Evolutionary conservation across 2,888 invertebrate genomes (phyloP), one percentile per base, ranked within the genome.

Genomic region (Crossocerus cetratus): DNA sequence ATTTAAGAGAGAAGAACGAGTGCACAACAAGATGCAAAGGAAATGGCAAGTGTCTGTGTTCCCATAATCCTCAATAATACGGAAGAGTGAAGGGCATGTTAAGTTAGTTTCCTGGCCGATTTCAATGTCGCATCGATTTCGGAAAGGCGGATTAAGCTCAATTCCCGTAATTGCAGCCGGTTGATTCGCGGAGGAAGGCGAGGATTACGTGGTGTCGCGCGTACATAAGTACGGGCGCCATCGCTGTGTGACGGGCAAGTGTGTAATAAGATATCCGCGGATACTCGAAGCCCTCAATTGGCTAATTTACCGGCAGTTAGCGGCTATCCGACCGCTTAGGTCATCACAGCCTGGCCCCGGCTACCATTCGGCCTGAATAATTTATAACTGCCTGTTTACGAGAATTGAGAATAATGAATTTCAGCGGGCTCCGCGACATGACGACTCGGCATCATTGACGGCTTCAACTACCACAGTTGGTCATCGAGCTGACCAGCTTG

Each of bases 211-310:
- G 73, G 14, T 16, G 49, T 16, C 49, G 16, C 49, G 69, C 76
- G 81, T 81, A 82, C 81, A 84, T 77, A 83, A 81, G 70, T 58
- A 80, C 86, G 86, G 86, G 87, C 87, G 87, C 87, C 85, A 87
- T 86, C 81, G 84, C 77, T 80, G 83, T 32, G 32, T 80, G 63
- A 80, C 84, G 81, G 84, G 84, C 86, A 86, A 87, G 88, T 87
- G 86, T 90, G 90, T 90, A 90, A 90, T 90, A 90, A 89, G 90
- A 90, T 90, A 90, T 90, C 90, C 90, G 90, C 90, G 90, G 90
- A 90, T 89, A 90, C 90, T 90, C 90, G 89, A 90, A 90, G 90
- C 88, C 89, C 90, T 90, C 90, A 90, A 90, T 90, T 90, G 90
- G 90, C 88, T 90, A 90, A 90, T 90, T 90, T 88, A 89, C 87